Evolutionary conservation across 2,797 vertebrate genomes (phyloP).

Genomic region (Macroramphosus scolopax): DNA sequence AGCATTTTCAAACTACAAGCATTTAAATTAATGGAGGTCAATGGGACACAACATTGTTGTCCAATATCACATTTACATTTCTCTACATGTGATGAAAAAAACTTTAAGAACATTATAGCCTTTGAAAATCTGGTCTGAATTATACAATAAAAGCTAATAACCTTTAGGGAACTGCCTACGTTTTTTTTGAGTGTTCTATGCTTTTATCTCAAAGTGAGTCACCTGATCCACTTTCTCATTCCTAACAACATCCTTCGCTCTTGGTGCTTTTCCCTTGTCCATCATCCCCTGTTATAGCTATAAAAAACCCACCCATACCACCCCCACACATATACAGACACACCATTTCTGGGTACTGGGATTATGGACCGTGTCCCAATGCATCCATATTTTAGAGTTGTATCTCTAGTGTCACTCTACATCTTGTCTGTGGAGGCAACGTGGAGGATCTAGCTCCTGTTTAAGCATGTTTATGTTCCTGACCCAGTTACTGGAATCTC

Average conservation of each 20-base stretch:
- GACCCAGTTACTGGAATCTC: slow-evolving; percentile 71
- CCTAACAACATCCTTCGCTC: slow-evolving; percentile 26
- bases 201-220: slow-evolving; percentile 39
- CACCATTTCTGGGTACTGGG: slow-evolving; percentile 57
- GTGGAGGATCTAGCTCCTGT: slow-evolving; percentile 49
- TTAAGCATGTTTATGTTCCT: slow-evolving; percentile 67
- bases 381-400: slow-evolving; percentile 79
- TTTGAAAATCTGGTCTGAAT: slow-evolving; percentile 5
- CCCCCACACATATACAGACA: slow-evolving; percentile 18
- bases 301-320: slow-evolving; percentile 11
- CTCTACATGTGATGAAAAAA: no score
- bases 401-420: slow-evolving; percentile 72
- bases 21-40: no score
- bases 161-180: slow-evolving; percentile 30
- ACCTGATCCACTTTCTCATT: slow-evolving; percentile 42
- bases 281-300: slow-evolving; percentile 45
- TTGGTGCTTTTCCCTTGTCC: slow-evolving; percentile 42
- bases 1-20: no score
- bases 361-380: slow-evolving; percentile 63
- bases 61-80: no score
- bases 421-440: slow-evolving; percentile 70
- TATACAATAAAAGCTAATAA: slow-evolving; percentile 14
- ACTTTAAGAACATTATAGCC: slow-evolving; percentile 1
- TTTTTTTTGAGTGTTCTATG: not conserved
- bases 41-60: no score